Evolutionary conservation across 2,888 invertebrate genomes (phyloP), one percentile per base, ranked within the genome.

Genomic region (Drosophila tanythrix): DNA sequence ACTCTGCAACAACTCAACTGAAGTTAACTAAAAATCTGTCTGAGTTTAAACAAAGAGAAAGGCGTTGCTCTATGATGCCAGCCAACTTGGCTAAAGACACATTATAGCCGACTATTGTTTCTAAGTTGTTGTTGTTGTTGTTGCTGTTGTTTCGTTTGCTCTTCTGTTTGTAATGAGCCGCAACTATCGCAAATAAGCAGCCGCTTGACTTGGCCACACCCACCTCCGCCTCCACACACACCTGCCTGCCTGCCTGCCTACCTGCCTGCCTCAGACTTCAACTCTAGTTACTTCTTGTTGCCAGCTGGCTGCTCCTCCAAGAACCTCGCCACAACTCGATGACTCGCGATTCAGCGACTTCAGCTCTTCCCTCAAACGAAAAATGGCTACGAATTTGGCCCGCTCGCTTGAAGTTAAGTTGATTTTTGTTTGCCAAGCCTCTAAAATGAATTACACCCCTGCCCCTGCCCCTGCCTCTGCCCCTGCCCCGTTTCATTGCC

Each of bases 1-100:
- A 53, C 53, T 48, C 31, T 56, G 56, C 68, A 53, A 25, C 46
- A 36, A 70, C 64, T 59, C 46, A 52, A 52, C 43, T 51, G 52
- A 43, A 59, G 46, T 38, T 25, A 33, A 67, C 63, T 38, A 38
- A 38, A 59, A 46, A 4, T 66, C 71, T 58, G 50, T 21, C 62
- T 38, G 55, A 60, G 50, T 57, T 60, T 76, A 81, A 81, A 86
- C 88, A 85, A 85, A 85, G 84, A 85, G 85, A 85, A 85, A 85
- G 85, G 85, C 88, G 85, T 85, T 83, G 74, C 84, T 82, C 57
- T 73, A 55, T 71, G 46, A 25, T 46, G 46, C 25, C 78, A 55
- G 74, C 74, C 48, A 36, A 56, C 27, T 56, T 56, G 56, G 40
- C 56, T 56, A 38, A 25, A 57, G 57, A 35, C 62, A 67, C 63